A percentile compares a stretch with the other conserved stretches of the same genome.
phyloP scores from a whole-genome alignment of 2,113 vertebrate genomes.

The Athene cunicularia region DNA sequence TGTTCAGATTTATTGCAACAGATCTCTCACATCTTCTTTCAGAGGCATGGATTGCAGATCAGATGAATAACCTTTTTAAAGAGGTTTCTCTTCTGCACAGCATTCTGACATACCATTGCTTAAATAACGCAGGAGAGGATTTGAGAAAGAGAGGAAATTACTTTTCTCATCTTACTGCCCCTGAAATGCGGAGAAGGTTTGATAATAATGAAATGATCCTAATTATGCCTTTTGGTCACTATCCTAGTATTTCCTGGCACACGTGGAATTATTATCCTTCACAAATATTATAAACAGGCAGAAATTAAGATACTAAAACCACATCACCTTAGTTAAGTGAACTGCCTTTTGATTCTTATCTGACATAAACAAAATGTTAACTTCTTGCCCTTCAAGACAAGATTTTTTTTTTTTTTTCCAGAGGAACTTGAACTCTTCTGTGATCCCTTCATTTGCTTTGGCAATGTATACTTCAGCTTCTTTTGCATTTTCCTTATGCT shows the following conservation, averaged over 20 bases:
- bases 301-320: neutral
- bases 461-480: neutral
- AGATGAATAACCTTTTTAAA: conserved; percentile 25
- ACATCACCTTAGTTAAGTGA: neutral
- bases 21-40: neutral
- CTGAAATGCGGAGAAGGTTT: neutral
- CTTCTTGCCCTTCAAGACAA: neutral
- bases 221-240: conserved; percentile 19
- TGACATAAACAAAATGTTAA: neutral
- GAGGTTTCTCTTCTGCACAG: conserved; percentile 9
- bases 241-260: neutral
- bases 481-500: neutral
- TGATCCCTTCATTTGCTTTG: neutral
- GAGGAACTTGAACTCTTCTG: neutral
- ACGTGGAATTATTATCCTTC: neutral
- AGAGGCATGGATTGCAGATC: neutral
- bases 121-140: conserved; percentile 29
- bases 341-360: conserved; percentile 12
- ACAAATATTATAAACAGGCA: neutral
- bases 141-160: conserved; percentile 18
- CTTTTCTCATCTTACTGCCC: conserved; percentile 24
- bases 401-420: neutral
- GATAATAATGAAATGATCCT: neutral
- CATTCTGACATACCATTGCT: neutral
- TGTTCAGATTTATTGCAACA: neutral